Base-by-base conservation (phyloP, 2,797 vertebrate genomes). In the Chrysocyon brachyurus region DNA sequence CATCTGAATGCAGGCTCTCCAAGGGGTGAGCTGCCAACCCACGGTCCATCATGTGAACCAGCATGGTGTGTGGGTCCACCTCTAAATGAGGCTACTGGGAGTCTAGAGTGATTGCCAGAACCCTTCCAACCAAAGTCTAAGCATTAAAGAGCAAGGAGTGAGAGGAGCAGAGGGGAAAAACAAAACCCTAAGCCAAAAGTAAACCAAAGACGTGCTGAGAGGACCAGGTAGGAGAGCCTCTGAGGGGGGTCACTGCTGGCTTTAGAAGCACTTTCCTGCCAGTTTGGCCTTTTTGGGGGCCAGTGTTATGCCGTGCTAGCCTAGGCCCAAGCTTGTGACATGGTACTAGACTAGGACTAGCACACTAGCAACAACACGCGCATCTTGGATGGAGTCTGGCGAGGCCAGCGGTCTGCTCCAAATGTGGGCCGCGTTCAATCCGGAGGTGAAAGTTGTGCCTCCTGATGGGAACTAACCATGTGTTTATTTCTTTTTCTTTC, bases 341-440 rank as follows among this genome's bases (percentile, higher is more conserved):
- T 7, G 40, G 40, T 46, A 46, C 40, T 46, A 46, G 40, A 46
- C 40, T 46, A 8, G 40, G 40, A 46, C 40, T 8, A 46, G 40
- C 40, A 1, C 40, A 46, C 24, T 28, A 33, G 78, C 28, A 28
- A 19, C 59, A 31, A 68, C 0, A 57, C 1, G 46, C 10, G 56
- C 33, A 33, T 87, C 90, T 92, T 84, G 7, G 12, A 22, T 5
- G 22, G 89, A 83, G 86, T 59, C 96, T 59, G 70, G 49, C 0
- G 56, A 82, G 78, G 92, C 88, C 85, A 46, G 86, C 12, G 0
- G 33, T 79, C 96, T 98, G 95, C 22, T 98, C 89, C 83, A 61
- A 97, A 97, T 94, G 91, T 96, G 96, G 89, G 77, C 79, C 96
- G 96, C 88, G 90, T 94, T 97, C 91, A 0, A 40, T 85, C 79